Evolutionary conservation across 2,113 vertebrate genomes (phyloP), one percentile per base, ranked within the genome.

Genomic region (Hypocryptadius cinnamomeus): DNA sequence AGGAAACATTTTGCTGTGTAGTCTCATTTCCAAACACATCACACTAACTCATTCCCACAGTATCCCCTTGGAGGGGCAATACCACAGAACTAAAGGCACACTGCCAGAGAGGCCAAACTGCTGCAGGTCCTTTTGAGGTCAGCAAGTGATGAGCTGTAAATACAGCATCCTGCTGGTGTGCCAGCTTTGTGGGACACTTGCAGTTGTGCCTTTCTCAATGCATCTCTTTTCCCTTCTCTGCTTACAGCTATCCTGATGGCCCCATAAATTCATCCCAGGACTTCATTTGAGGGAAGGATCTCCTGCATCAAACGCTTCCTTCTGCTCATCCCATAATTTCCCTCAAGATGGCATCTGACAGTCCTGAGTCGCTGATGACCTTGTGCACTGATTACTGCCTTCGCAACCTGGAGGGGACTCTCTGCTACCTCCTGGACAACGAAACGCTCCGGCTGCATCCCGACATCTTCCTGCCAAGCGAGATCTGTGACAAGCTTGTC

Each of bases 401-500:
- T 87, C 98, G 98, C 94, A 99, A 99, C 97, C 97, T 99, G 65
- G 98, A 98, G 77, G 98, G 98, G 95, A 99, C 99, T 31, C 98
- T 99, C 96, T 99, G 99, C 96, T 99, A 98, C 96, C 97, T 98
- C 17, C 98, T 99, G 68, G 98, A 98, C 94, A 98, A 98, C 23
- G 98, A 98, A 91, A 98, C 97, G 6, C 98, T 99, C 2, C 97
- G 97, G 51, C 98, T 99, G 14, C 99, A 98, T 31, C 98, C 99
- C 0, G 99, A 99, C 94, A 97, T 99, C 95, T 99, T 99, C 97
- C 97, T 99, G 78, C 99, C 99, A 15, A 99, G 99, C 35, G 99
- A 99, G 96, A 99, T 99, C 96, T 99, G 99, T 17, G 99, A 99
- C 98, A 98, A 98, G 85, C 98, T 99, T 2, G 99, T 99, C 95